Conservation (phyloP, 2,888 invertebrate genomes). For the Eilema caniola region DNA sequence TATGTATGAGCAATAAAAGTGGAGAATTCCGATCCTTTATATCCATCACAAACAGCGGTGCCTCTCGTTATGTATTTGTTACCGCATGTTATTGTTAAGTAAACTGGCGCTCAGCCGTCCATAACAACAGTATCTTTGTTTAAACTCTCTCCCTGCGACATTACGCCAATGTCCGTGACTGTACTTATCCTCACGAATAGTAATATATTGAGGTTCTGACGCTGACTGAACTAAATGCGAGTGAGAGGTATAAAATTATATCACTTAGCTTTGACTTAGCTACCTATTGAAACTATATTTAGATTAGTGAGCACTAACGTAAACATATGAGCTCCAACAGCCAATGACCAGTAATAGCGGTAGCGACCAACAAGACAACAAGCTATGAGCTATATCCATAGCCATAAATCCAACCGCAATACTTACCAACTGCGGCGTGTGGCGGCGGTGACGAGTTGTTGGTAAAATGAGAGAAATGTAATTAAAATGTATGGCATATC, state of each 20-base stretch:
- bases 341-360: background rate
- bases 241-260: background rate
- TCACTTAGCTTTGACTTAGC: background rate
- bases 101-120: constrained; percentile 3
- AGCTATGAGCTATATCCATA: background rate
- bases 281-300: background rate
- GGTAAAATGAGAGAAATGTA: no score
- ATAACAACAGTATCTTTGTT: constrained; percentile 19
- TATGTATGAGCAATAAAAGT: background rate
- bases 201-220: background rate
- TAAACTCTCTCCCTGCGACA: background rate
- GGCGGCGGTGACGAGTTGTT: background rate
- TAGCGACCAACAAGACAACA: background rate
- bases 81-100: background rate
- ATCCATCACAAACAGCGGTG: background rate
- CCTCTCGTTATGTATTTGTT: background rate
- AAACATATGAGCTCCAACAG: constrained; percentile 1
- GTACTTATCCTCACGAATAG: background rate
- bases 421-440: background rate
- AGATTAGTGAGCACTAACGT: background rate
- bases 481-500: background rate
- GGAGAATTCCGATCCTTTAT: background rate
- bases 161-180: background rate
- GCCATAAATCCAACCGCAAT: background rate
- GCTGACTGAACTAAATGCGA: background rate